A percentile compares a stretch with the other conserved stretches of the same genome.
Conservation (phyloP, 2,797 vertebrate species). For the Cuniculus paca region DNA sequence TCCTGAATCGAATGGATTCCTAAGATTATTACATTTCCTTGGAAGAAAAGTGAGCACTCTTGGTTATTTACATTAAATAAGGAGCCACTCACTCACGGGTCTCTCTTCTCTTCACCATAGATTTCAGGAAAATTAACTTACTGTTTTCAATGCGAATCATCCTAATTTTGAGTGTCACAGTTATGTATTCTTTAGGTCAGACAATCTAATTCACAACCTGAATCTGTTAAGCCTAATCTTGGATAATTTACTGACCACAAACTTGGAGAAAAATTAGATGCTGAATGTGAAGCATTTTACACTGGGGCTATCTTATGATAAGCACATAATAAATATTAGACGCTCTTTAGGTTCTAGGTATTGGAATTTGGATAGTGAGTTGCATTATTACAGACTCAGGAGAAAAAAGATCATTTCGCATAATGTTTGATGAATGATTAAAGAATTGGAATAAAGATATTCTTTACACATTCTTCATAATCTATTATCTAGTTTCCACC, state of each 20-base stretch:
- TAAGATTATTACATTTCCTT: background rate
- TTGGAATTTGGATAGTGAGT: background rate
- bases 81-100: background rate
- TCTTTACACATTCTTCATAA: background rate
- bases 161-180: background rate
- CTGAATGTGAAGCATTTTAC: background rate
- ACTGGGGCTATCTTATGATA: background rate
- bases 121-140: background rate
- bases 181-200: background rate
- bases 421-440: background rate
- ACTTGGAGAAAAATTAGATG: slow-evolving; percentile 1
- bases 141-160: background rate
- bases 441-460: background rate
- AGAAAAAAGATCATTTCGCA: background rate
- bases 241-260: background rate
- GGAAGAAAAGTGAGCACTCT: background rate
- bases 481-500: background rate
- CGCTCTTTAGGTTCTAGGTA: background rate
- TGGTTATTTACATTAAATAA: background rate
- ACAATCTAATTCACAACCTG: background rate
- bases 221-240: background rate
- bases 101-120: background rate
- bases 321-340: background rate
- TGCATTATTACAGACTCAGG: background rate
- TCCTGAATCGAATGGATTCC: background rate